Evolutionary conservation across 1,140 invertebrate species (phyloP).

Genomic region (Panulirus ornatus): DNA sequence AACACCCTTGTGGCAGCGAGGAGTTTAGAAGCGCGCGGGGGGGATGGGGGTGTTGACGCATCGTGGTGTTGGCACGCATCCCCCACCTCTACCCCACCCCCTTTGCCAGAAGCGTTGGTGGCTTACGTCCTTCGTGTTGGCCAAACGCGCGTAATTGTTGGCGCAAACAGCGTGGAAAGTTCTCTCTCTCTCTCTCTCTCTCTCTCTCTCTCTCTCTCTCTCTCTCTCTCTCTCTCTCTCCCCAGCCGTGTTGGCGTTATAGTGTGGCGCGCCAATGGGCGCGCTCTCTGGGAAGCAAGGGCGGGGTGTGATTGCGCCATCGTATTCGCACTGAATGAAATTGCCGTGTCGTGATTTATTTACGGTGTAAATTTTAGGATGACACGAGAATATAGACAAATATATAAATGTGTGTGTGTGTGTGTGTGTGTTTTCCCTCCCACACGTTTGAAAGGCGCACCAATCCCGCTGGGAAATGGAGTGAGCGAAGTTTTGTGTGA

Average conservation of each 20-base stretch:
- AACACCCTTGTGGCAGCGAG: too few species aligned
- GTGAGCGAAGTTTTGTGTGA: background rate
- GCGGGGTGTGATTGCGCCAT: background rate
- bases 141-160: slow-evolving; percentile 2
- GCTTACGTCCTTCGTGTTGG: background rate
- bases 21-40: too few species aligned
- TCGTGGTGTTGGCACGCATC: too few species aligned
- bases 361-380: background rate
- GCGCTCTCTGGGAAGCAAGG: background rate
- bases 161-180: background rate
- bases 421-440: too few species aligned
- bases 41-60: too few species aligned
- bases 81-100: too few species aligned
- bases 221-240: too few species aligned
- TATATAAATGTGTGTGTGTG: background rate
- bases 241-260: too few species aligned
- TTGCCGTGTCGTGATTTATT: background rate
- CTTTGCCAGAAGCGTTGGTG: too few species aligned
- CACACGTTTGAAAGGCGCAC: background rate
- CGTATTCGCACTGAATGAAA: background rate
- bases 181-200: too few species aligned
- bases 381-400: background rate
- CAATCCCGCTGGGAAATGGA: background rate
- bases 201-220: too few species aligned
- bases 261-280: too few species aligned